Evolutionary conservation across 2,888 invertebrate species (phyloP), one percentile per base, ranked within the genome.

Genomic region (Agrochola lychnidis): DNA sequence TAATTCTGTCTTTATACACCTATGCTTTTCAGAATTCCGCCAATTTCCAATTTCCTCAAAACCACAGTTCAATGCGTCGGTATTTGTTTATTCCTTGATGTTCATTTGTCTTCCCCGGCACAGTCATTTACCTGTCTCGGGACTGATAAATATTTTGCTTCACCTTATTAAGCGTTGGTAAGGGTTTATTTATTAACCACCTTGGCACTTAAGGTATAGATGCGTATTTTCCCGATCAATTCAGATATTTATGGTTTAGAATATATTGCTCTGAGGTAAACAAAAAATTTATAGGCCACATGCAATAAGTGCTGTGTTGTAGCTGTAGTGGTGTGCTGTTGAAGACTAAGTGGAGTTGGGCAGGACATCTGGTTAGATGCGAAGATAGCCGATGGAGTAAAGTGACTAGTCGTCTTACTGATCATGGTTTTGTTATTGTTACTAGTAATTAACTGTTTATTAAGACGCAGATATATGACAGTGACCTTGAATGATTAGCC

Each of bases 41-140:
- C 56, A 70, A 62, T 48, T 36, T 12, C 3, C 48, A 30, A 77
- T 53, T 6, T 67, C 36, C 9, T 16, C 22, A 36, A 25, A 67
- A 22, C 67, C 79, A 69, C 70, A 61, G 79, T 70, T 69, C 53
- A 62, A 25, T 57, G 83, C 67, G 22, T 67, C 2, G 72, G 75
- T 56, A 82, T 83, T 82, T 61, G 67, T 64, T 67, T 62, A 59
- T 36, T 7, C 22, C 36, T 57, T 67, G 59, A 68, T 61, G 51
- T 48, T 82, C 75, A 83, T 83, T 76, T 76, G 62, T 83, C 70
- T 83, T 51, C 19, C 4, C 19, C 67, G 74, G 66, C 62, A 56
- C 36, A 56, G 51, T 74, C 69, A 74, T 74, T 75, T 70, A 69
- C 71, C 71, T 66, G 51, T 14, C 45, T 45, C 36, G 48, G 36